phyloP scores from a whole-genome alignment of 2,888 invertebrate species.

The Troides helena region DNA sequence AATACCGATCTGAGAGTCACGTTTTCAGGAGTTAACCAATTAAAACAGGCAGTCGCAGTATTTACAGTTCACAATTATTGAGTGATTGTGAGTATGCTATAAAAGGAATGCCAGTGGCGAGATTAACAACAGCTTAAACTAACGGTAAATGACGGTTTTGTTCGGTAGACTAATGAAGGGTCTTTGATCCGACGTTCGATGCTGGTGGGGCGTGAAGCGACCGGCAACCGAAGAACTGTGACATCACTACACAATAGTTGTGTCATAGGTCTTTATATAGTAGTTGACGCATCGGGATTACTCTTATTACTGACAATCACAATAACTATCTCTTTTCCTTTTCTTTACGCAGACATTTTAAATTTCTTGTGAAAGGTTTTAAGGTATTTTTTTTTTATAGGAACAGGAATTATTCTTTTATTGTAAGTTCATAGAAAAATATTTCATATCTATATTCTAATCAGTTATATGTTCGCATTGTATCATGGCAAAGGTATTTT shows the following conservation, averaged over 20 bases:
- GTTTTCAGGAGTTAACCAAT: neutral
- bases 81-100: neutral
- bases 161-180: conserved; percentile 3
- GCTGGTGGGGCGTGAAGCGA: conserved; percentile 5
- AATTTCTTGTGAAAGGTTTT: neutral
- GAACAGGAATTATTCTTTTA: no score
- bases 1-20: no score
- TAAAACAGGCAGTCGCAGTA: neutral
- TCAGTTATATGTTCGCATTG: no score
- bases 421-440: no score
- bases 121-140: neutral
- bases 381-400: neutral
- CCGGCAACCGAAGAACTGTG: conserved; percentile 5
- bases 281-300: neutral
- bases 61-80: neutral
- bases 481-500: no score
- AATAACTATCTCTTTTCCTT: neutral
- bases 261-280: neutral
- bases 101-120: neutral
- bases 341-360: neutral
- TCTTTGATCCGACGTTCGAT: conserved; percentile 3
- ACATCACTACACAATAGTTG: conserved; percentile 1
- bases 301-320: neutral
- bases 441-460: no score
- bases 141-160: neutral